Conservation (phyloP, 2,797 vertebrate genomes). For the Merluccius polli region DNA sequence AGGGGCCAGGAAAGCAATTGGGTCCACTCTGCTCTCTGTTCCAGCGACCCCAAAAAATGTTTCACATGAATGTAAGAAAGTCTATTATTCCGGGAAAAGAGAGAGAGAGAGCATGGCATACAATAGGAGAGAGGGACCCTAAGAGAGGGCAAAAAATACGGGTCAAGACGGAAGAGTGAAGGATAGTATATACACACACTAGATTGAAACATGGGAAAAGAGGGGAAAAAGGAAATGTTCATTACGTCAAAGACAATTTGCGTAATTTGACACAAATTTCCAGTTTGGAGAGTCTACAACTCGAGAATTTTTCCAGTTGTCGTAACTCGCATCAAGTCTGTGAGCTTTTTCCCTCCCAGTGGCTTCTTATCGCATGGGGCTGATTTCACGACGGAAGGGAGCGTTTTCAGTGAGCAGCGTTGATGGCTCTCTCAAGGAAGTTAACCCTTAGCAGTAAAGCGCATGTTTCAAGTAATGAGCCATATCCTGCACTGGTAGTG, state of each 20-base stretch:
- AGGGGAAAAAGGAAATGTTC: not conserved
- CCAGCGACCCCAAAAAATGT: conserved; percentile 16
- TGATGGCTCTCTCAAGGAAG: conserved; percentile 16
- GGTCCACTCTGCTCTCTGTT: conserved; percentile 21
- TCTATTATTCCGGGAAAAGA: not conserved
- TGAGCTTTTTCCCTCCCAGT: not conserved
- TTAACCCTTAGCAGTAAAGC: conserved; percentile 12
- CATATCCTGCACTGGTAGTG: conserved; percentile 28
- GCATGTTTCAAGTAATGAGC: conserved; percentile 14
- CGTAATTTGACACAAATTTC: not conserved
- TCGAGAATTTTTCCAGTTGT: not conserved
- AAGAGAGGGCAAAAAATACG: not conserved
- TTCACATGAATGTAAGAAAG: conserved; percentile 14
- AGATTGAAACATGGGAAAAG: not conserved
- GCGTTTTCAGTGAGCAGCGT: not conserved
- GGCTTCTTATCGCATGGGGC: conserved; percentile 35
- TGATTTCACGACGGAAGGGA: not conserved
- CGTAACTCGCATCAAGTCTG: no score
- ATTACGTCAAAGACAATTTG: not conserved
- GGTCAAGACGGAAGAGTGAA: not conserved
- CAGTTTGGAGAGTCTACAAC: not conserved
- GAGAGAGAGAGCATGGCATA: conserved; percentile 4
- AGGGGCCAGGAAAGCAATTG: conserved; percentile 24
- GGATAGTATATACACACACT: not conserved
- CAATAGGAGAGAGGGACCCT: not conserved